phyloP scores from a whole-genome alignment of 2,797 vertebrate genomes.

The Sebastes ruberrimus region DNA sequence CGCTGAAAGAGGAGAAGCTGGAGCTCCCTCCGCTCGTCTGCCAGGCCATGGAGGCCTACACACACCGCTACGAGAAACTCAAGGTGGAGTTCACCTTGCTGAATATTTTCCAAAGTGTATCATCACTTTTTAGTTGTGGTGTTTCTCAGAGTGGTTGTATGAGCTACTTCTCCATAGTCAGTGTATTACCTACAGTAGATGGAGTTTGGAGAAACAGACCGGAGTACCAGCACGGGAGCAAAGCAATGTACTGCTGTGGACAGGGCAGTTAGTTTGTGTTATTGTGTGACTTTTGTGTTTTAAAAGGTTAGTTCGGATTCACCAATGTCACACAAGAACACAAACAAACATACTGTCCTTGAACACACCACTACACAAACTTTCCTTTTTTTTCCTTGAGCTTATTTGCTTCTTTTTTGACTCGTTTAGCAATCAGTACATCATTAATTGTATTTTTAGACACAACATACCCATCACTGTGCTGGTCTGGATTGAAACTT shows the following conservation, averaged over 20 bases:
- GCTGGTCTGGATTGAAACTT: not conserved
- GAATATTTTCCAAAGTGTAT: too few relatives aligned
- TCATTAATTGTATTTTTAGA: not conserved
- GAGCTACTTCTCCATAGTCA: too few relatives aligned
- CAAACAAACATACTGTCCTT: not conserved
- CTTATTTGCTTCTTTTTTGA: not conserved
- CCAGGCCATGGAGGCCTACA: conserved; percentile 93
- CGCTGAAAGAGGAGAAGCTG: conserved; percentile 96
- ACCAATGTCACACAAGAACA: not conserved
- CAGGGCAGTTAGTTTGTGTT: too few relatives aligned
- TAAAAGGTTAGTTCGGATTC: not conserved
- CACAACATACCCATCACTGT: too few relatives aligned
- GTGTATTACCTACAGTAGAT: too few relatives aligned
- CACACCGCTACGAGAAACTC: conserved; percentile 94
- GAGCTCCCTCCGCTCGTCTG: conserved; percentile 89
- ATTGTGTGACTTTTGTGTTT: not conserved
- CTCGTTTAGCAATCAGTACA: not conserved
- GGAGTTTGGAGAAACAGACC: too few relatives aligned
- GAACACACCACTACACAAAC: not conserved
- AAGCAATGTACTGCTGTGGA: not conserved
- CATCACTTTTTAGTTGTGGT: too few relatives aligned
- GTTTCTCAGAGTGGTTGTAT: too few relatives aligned
- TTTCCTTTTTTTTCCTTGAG: too few relatives aligned
- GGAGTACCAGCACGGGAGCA: not conserved
- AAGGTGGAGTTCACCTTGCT: conserved; percentile 75